Base-by-base conservation (phyloP, 2,888 invertebrate genomes). In the Lottia gigantea region DNA sequence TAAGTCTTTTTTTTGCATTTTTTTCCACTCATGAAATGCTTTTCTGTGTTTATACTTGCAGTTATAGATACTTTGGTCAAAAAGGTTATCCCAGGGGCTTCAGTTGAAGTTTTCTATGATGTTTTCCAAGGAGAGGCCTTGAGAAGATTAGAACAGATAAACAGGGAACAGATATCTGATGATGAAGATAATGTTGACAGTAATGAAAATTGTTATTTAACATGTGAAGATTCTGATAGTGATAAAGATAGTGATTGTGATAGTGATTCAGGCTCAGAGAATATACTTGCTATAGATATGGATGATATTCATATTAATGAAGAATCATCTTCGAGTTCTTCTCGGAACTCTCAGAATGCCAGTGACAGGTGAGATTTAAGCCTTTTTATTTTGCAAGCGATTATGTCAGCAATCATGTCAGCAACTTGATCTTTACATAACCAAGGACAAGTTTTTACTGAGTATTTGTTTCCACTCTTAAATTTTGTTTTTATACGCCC, bases 101-200 rank as follows among this genome's bases (percentile, higher is more conserved):
- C 19, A 55, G 23, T 23, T 55, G 23, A 55, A 55, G 11, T 55
- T 8, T 55, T 23, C 23, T 55, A 55, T 23, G 14, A 55, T 23
- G 14, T 3, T 23, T 55, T 19, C 23, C 55, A 55, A 2, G 55
- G 55, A 40, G 40, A 40, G 40, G 40, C 40, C 40, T 40, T 40
- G 40, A 40, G 40, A 11, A 40, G 40, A 40, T 8, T 11, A 31
- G 31, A 31, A 3, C 31, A 31, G 31, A 31, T 31, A 40, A 40
- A 40, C 40, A 4, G 11, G 7, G 40, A 8, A 15, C 31, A 45
- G 55, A 65, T 11, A 67, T 64, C 66, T 46, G 62, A n/a, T 46
- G 65, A 65, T 65, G 46, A 46, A 26, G 65, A 65, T 65, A 45
- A 46, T 46, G 7, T 12, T 7, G 66, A 66, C 40, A 45, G n/a